phyloP scores from a whole-genome alignment of 2,113 vertebrate genomes.

The Lepus timidus region DNA sequence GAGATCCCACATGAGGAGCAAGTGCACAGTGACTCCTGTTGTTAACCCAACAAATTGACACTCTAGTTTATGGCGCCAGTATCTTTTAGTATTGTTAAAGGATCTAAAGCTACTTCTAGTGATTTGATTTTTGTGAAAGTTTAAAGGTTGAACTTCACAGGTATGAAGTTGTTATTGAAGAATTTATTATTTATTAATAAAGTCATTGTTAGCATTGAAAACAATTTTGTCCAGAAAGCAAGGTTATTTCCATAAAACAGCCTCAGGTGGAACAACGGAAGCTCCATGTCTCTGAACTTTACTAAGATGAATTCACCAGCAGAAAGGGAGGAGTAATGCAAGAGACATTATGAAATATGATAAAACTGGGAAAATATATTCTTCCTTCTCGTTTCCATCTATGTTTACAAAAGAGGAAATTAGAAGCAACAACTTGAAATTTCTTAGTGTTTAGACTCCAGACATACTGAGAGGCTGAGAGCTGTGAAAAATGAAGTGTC shows the following conservation, averaged over 20 bases:
- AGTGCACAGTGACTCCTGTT: no score
- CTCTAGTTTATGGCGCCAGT: no score
- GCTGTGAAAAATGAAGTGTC: conserved; percentile 26
- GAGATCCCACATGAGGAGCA: no score
- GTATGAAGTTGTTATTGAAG: conserved; percentile 70
- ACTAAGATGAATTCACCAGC: conserved; percentile 40
- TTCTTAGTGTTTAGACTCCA: conserved; percentile 49
- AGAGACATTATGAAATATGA: not conserved
- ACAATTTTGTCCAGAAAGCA: conserved; percentile 58
- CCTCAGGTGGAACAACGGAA: conserved; percentile 40
- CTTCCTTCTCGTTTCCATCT: not conserved
- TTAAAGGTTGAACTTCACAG: conserved; percentile 73
- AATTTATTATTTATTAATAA: conserved; percentile 79
- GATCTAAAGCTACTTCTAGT: conserved; percentile 67
- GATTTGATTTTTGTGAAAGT: conserved; percentile 57
- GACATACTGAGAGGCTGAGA: conserved; percentile 16
- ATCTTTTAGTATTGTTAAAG: conserved; percentile 72
- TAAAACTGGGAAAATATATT: conserved; percentile 41
- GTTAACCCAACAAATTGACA: no score
- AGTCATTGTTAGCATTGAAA: conserved; percentile 71
- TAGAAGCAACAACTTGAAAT: conserved; percentile 55
- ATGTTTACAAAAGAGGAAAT: conserved; percentile 64
- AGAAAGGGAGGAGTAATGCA: not conserved
- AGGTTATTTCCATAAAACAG: conserved; percentile 56
- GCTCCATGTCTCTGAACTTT: conserved; percentile 64